A percentile compares a stretch with the other conserved stretches of the same genome.
Conservation (phyloP, 2,888 invertebrate species). For the Nowickia ferox region DNA sequence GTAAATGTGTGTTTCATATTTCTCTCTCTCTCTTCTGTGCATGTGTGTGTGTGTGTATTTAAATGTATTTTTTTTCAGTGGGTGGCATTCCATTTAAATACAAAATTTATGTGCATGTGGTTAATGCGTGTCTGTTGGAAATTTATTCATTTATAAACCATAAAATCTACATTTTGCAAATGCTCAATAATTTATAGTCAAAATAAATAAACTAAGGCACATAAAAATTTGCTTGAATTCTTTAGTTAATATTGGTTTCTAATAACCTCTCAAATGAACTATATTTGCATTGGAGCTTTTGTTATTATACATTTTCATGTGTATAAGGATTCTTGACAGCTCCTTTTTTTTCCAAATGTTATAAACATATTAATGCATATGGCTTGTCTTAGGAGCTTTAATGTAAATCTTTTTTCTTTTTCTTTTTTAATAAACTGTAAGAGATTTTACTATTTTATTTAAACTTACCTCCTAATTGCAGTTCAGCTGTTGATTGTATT, state of each 20-base stretch:
- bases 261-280: conserved; percentile 24
- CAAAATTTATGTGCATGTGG: conserved; percentile 28
- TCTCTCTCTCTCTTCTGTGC: background rate
- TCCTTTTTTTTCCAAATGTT: no score
- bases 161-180: conserved; percentile 51
- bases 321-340: background rate
- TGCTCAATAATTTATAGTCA: background rate
- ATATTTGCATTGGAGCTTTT: background rate
- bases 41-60: background rate
- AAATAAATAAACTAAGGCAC: background rate
- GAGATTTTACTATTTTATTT: background rate
- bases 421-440: background rate
- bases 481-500: conserved; percentile 91
- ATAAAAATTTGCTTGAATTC: conserved; percentile 43
- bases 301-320: background rate
- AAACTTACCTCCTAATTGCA: conserved; percentile 90
- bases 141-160: conserved; percentile 32
- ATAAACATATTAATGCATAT: no score
- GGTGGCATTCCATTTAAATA: conserved; percentile 34
- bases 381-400: no score
- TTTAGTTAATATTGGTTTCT: conserved; percentile 22
- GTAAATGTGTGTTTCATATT: background rate
- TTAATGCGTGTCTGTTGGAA: conserved; percentile 24
- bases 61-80: conserved; percentile 3
- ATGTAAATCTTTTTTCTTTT: no score